Evolutionary conservation across 2,888 invertebrate species (phyloP), one percentile per base, ranked within the genome.

Genomic region (Galeopsomyia nigrocyanea): DNA sequence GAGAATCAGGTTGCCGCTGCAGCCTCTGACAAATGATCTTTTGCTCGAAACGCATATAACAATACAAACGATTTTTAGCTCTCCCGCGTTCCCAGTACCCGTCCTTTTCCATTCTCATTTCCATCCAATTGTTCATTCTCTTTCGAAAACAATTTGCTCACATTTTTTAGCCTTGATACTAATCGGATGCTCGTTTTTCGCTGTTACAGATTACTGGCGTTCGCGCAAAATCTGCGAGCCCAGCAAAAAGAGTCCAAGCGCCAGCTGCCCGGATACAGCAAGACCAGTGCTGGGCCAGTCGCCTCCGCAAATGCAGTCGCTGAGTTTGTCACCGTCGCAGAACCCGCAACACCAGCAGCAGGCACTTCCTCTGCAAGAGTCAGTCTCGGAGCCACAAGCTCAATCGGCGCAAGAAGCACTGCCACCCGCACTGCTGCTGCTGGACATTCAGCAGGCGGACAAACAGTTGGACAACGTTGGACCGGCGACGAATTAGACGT

Each of bases 181-280:
- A 5, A 26, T 3, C 26, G 3, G 5, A 26, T 5, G 26, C 26
- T 26, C 26, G 26, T 5, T 26, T 26, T 64, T 70, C 74, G 68
- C 58, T 78, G 71, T 81, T 81, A 49, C 84, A 85, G 85, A 85
- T 77, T 85, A 80, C 67, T 85, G 85, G 85, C 80, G 83, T 73
- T 78, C 83, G 57, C 80, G 84, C 53, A 85, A 84, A 70, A 69
- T 76, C n/a, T 77, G 80, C 74, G 85, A 85, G 17, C 72, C 76
- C 22, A 78, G 74, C 71, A 84, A 82, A 80, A 80, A 7, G 5
- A 81, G 69, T 47, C 78, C 75, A 19, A 61, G 49, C 17, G 39
- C 51, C 31, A 39, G 22, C 9, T 39, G 26, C 26, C 26, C 39
- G 10, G 39, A 39, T 10, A 7, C 39, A 10, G 5, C 39, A 10